These are phyloP conservation scores for Poecilia velifera DNA, from an alignment of 2,797 vertebrate genomes.

Conservation along the genomic window DNA sequence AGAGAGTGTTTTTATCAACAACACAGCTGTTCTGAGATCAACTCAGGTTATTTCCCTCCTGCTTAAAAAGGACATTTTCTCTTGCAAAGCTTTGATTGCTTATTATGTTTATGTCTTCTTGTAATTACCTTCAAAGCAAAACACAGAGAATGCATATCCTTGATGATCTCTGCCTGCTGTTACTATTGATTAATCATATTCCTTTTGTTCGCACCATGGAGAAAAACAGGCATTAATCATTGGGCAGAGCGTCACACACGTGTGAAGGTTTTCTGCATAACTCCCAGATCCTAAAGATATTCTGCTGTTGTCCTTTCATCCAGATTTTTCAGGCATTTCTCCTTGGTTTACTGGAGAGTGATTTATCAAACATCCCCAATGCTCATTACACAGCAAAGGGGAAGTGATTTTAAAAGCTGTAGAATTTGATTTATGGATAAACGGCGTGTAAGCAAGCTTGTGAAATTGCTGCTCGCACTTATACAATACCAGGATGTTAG, in stretches of 20 bases:
- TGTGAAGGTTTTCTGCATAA: background rate
- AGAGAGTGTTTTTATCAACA: constrained; percentile 35
- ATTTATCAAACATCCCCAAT: constrained; percentile 38
- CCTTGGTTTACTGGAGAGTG: constrained; percentile 8
- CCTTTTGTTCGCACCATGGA: background rate
- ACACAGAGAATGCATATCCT: background rate
- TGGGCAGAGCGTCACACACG: background rate
- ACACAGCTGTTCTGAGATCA: background rate
- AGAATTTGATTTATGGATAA: constrained; percentile 46
- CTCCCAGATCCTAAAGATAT: background rate
- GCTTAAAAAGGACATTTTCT: constrained; percentile 30
- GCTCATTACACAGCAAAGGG: constrained; percentile 27
- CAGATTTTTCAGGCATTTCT: constrained; percentile 8
- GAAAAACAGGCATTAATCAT: constrained; percentile 1
- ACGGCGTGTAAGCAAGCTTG: constrained; percentile 49
- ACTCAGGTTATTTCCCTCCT: background rate
- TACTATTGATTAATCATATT: background rate
- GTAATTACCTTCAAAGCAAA: background rate
- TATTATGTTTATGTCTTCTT: background rate
- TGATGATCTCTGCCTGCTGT: background rate
- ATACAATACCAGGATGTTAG: constrained; percentile 66
- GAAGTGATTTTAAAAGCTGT: constrained; percentile 12
- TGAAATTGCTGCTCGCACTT: constrained; percentile 54
- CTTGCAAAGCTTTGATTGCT: background rate
- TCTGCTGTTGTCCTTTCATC: constrained; percentile 34